Percentiles rank a stretch among this genome's conserved stretches.
These are phyloP conservation scores for Pseudoatta argentina DNA, from an alignment of 1,140 invertebrate species.

Conservation along the genomic window DNA sequence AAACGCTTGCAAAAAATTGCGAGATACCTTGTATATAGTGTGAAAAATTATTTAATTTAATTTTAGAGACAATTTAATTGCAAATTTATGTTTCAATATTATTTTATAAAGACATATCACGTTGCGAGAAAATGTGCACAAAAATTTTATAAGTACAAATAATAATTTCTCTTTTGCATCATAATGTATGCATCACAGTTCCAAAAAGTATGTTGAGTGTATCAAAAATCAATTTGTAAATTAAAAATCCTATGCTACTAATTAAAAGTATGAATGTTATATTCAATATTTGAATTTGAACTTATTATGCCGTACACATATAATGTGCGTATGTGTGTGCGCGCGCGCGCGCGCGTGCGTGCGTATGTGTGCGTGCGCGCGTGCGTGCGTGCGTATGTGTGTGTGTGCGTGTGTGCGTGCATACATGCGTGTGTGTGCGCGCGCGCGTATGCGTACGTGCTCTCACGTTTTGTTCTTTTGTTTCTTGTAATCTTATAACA, in stretches of 20 bases:
- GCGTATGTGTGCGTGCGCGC: neutral
- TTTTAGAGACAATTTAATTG: neutral
- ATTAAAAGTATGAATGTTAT: slow-evolving; percentile 36
- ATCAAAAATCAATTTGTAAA: slow-evolving; percentile 26
- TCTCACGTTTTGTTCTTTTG: neutral
- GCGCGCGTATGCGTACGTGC: neutral
- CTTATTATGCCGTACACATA: neutral
- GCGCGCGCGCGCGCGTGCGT: neutral
- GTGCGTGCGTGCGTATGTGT: neutral
- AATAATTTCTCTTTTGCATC: neutral
- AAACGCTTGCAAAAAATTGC: no score
- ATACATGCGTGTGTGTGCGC: no score
- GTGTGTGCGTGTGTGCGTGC: neutral
- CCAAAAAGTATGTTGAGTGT: neutral
- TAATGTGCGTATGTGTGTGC: neutral
- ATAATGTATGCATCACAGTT: neutral
- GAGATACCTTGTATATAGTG: neutral
- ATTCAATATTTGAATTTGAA: neutral
- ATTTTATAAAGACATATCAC: slow-evolving; percentile 32
- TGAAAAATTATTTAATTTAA: neutral
- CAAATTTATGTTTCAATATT: neutral
- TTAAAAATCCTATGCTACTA: neutral
- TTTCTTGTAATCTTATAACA: no score
- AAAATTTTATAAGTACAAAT: neutral
- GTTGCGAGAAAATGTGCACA: slow-evolving; percentile 3